These are phyloP conservation scores for Drosophila tropicalis DNA, from an alignment of 1,140 invertebrate species.

Conservation along the genomic window DNA sequence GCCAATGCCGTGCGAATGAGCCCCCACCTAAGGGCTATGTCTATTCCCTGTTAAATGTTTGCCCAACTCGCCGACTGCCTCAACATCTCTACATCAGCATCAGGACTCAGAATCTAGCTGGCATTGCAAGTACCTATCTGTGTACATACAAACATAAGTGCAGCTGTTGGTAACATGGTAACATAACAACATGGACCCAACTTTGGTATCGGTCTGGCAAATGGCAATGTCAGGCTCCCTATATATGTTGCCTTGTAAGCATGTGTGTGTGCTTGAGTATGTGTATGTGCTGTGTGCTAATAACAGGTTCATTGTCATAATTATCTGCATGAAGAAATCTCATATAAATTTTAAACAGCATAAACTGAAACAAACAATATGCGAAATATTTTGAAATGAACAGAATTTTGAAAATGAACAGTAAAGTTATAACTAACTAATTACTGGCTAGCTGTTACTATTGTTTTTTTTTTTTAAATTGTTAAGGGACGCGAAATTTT, in stretches of 20 bases:
- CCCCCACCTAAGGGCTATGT: slow-evolving; percentile 14
- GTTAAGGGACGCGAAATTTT: not conserved
- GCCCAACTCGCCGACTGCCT: slow-evolving; percentile 37
- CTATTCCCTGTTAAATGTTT: slow-evolving; percentile 22
- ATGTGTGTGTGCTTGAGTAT: not conserved
- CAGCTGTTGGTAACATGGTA: slow-evolving; percentile 45
- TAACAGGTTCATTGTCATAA: slow-evolving; percentile 51
- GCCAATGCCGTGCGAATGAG: not conserved
- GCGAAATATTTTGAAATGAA: not conserved
- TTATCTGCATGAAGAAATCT: slow-evolving; percentile 50
- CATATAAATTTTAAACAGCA: not conserved
- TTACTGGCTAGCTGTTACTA: not conserved
- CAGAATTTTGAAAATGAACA: not conserved
- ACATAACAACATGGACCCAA: slow-evolving; percentile 49
- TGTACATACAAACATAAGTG: slow-evolving; percentile 29
- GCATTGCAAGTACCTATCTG: slow-evolving; percentile 33
- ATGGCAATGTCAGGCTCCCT: slow-evolving; percentile 16
- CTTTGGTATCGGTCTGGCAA: slow-evolving; percentile 31
- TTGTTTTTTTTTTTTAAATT: not conserved
- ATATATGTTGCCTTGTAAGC: not conserved
- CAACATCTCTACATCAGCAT: slow-evolving; percentile 37
- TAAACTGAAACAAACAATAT: not conserved
- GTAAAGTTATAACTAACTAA: not conserved
- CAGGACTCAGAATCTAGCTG: slow-evolving; percentile 22
- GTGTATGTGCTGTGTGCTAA: slow-evolving; percentile 23